Evolutionary conservation across 2,888 invertebrate genomes (phyloP), one percentile per base, ranked within the genome.

Genomic region (Macrophya alboannulata): DNA sequence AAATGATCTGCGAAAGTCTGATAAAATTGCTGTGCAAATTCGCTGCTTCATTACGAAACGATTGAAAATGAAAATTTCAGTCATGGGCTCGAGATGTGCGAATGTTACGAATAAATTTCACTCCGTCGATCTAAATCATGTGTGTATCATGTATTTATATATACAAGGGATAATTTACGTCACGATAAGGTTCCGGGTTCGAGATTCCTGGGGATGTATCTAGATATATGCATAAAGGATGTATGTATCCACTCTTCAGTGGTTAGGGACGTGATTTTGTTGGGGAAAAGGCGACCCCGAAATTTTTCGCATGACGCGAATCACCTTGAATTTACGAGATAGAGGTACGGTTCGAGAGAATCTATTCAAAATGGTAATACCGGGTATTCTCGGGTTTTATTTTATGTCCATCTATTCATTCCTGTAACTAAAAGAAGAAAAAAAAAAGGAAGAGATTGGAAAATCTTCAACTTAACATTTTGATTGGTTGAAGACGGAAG

Each of bases 321-420:
- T 77, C 76, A 51, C 76, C 51, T 17, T 31, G 76, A 31, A 77
- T 77, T 77, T n/a, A 48, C 51, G 31, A 51, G 31, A 9, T 45
- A 10, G 45, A 74, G 10, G n/a, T 9, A 31, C 51, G 37, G 25
- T 31, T 31, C 15, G 51, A 51, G 51, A 51, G 37, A 77, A 77
- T 77, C 51, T 77, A 77, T 77, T 77, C 76, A 77, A 77, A 51
- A 48, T 77, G 76, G 25, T 77, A 77, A 77, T 51, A 40, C 51
- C 31, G 72, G 37, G 17, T 51, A 51, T 55, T 17, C 31, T 55
- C 37, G 31, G 77, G 55, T 55, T 51, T 15, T 55, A 55, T 55
- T 55, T 37, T 55, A 51, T 43, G 12, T 51, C 37, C 55, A 55
- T 55, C 55, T 31, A 55, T 55, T 55, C 55, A 17, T 55, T 21